Evolutionary conservation across 1,140 invertebrate genomes (phyloP).

Genomic region (Caenorhabditis brenneri): DNA sequence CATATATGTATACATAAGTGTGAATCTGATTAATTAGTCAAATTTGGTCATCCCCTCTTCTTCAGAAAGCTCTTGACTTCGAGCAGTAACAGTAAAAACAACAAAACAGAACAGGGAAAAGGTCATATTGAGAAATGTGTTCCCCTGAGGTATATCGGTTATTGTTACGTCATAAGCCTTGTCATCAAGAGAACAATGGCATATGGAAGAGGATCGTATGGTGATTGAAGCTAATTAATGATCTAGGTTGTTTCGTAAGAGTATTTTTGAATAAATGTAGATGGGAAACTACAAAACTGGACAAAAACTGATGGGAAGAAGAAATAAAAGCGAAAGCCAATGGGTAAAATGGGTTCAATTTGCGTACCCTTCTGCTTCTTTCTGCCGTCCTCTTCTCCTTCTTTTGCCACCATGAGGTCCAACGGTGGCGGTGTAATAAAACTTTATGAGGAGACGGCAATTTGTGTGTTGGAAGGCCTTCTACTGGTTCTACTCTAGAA

Average conservation of each 20-base stretch:
- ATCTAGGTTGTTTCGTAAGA: too few relatives aligned
- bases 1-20: conserved; percentile 20
- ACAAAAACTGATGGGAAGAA: not conserved
- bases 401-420: conserved; percentile 26
- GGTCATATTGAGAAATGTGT: not conserved
- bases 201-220: not conserved
- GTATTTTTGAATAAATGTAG: too few relatives aligned
- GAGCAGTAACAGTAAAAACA: not conserved
- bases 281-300: not conserved
- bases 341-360: conserved; percentile 15
- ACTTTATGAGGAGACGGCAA: conserved; percentile 43
- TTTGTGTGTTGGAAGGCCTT: conserved; percentile 8
- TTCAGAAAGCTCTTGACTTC: not conserved
- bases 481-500: too few relatives aligned
- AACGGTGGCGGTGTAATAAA: conserved; percentile 39
- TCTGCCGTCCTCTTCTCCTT: not conserved
- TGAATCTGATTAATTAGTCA: conserved; percentile 43
- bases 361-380: conserved; percentile 27
- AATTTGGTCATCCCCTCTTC: conserved; percentile 10
- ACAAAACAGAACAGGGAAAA: not conserved
- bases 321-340: conserved; percentile 7
- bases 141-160: not conserved
- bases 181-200: not conserved
- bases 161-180: conserved; percentile 31
- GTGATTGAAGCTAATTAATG: conserved; percentile 26